A percentile compares a stretch with the other conserved stretches of the same genome.
Evolutionary conservation across 2,113 vertebrate species (phyloP).

Genomic region (Rhinolophus ferrumequinum): DNA sequence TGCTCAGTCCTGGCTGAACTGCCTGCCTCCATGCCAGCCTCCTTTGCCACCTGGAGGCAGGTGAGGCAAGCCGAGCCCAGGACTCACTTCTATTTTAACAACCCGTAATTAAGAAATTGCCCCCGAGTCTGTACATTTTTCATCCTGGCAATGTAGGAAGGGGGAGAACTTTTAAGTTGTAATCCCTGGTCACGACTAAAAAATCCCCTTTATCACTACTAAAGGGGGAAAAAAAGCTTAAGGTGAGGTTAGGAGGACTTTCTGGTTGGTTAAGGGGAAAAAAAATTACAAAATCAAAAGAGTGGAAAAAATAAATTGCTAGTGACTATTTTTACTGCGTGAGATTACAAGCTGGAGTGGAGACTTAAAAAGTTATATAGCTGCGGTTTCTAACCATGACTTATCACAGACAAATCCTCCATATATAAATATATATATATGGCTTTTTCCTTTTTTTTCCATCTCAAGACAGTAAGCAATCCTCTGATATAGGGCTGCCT

Average conservation of each 20-base stretch:
- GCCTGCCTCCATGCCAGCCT: neutral
- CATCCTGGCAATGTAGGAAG: neutral
- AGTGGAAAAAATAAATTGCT: slow-evolving; percentile 64
- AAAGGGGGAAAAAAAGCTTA: slow-evolving; percentile 68
- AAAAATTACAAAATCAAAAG: slow-evolving; percentile 74
- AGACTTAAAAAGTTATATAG: slow-evolving; percentile 79
- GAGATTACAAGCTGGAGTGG: slow-evolving; percentile 68
- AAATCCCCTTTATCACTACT: slow-evolving; percentile 55
- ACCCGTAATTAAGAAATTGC: slow-evolving; percentile 54
- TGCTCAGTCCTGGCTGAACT: rapidly evolving
- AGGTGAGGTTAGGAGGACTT: slow-evolving; percentile 67
- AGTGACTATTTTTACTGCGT: slow-evolving; percentile 71
- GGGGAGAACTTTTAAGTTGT: slow-evolving; percentile 36
- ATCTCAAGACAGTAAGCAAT: slow-evolving; percentile 59
- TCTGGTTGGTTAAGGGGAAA: slow-evolving; percentile 72
- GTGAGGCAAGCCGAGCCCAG: neutral
- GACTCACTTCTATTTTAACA: slow-evolving; percentile 69
- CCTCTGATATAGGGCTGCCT: slow-evolving; percentile 41
- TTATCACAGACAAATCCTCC: slow-evolving; percentile 61
- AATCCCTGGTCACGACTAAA: slow-evolving; percentile 59
- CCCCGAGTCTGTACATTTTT: neutral
- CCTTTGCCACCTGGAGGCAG: neutral
- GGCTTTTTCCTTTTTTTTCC: slow-evolving; percentile 32
- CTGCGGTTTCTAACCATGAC: slow-evolving; percentile 59
- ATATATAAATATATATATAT: slow-evolving; percentile 76